Conservation (phyloP, 2,888 invertebrate genomes). For the Phymatocera aterrima region DNA sequence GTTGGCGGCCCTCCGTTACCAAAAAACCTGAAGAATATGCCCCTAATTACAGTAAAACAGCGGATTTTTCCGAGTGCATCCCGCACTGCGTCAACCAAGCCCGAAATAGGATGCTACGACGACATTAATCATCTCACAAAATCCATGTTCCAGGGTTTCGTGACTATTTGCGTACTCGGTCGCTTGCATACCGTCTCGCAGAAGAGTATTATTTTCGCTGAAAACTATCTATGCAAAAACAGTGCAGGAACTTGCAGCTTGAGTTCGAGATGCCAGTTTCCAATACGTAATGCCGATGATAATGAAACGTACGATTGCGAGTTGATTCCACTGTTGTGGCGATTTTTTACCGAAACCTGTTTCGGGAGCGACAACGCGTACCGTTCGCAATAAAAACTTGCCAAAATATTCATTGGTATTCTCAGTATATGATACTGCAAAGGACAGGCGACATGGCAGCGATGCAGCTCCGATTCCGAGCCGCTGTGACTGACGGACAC, state of each 20-base stretch:
- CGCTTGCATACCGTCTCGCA: not conserved
- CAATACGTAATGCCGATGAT: too few species aligned
- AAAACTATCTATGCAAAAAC: not conserved
- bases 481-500: conserved; percentile 11
- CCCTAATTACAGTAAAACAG: conserved; percentile 71
- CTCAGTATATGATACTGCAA: not conserved
- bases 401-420: not conserved
- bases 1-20: conserved; percentile 48
- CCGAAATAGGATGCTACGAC: conserved; percentile 29
- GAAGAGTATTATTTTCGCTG: too few species aligned
- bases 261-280: too few species aligned
- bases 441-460: conserved; percentile 1
- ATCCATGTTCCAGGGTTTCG: conserved; percentile 60
- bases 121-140: conserved; percentile 64
- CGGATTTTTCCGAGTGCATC: conserved; percentile 62
- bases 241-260: too few species aligned
- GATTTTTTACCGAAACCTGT: not conserved
- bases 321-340: too few species aligned
- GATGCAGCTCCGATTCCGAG: not conserved
- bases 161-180: conserved; percentile 48
- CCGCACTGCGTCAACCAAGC: conserved; percentile 63
- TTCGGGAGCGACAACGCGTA: not conserved
- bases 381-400: not conserved
- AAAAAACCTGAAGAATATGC: conserved; percentile 68
- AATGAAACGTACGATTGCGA: too few species aligned